These are phyloP conservation scores for Meloidogyne hapla DNA, from an alignment of 1,140 invertebrate species.

Conservation along the genomic window DNA sequence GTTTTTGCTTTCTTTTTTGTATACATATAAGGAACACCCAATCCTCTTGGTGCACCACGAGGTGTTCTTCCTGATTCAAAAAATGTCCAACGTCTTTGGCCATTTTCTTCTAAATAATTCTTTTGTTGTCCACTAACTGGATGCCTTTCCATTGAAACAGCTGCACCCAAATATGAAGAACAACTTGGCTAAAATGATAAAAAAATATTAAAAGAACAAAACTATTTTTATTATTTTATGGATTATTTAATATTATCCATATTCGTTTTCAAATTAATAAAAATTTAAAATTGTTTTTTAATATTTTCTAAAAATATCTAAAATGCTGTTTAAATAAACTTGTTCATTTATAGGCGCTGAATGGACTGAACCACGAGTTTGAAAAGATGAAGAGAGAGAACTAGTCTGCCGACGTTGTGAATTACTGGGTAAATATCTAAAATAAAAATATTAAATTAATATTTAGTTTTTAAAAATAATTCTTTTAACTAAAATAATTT, in stretches of 20 bases:
- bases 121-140: conserved; percentile 12
- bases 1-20: conserved; percentile 39
- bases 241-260: no score
- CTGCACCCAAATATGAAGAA: conserved; percentile 8
- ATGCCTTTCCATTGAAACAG: neutral
- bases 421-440: conserved; percentile 24
- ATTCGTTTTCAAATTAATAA: no score
- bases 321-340: neutral
- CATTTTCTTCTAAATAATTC: conserved; percentile 21
- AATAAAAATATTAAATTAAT: no score
- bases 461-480: no score
- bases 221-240: no score
- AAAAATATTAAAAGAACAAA: neutral
- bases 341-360: conserved; percentile 10
- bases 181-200: neutral
- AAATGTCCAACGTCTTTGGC: conserved; percentile 52
- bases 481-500: no score
- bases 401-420: neutral
- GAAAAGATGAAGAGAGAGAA: conserved; percentile 8
- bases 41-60: conserved; percentile 50
- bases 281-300: no score
- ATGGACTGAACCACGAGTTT: conserved; percentile 16
- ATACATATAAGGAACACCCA: conserved; percentile 55
- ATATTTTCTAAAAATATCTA: no score
- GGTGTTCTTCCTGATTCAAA: conserved; percentile 56